A percentile compares a stretch with the other conserved stretches of the same genome.
phyloP scores from a whole-genome alignment of 2,888 invertebrate species.

The Horisme vitalbata region DNA sequence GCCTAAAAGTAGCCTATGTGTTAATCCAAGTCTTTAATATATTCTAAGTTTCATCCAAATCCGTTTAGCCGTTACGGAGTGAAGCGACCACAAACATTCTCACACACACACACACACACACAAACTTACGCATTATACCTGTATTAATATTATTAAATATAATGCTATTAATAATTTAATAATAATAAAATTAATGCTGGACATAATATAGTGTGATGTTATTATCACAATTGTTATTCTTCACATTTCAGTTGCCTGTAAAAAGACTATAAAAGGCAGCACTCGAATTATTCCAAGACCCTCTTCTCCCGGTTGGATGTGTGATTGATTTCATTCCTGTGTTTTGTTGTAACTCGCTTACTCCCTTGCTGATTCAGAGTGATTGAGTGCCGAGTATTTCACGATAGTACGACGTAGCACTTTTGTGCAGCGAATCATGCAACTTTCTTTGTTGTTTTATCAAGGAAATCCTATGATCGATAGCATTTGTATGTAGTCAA shows the following conservation, averaged over 20 bases:
- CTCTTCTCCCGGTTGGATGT: conserved; percentile 25
- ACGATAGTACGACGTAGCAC: conserved; percentile 11
- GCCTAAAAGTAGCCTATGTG: too few species aligned
- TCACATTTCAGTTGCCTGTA: not conserved
- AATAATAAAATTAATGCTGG: too few species aligned
- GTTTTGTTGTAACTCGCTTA: conserved; percentile 28
- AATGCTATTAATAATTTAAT: too few species aligned
- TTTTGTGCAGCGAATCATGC: conserved; percentile 22
- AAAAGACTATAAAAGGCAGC: conserved; percentile 1
- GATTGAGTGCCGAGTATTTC: conserved; percentile 21
- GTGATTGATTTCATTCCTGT: conserved; percentile 50
- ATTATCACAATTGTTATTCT: too few species aligned
- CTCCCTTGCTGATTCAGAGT: conserved; percentile 20
- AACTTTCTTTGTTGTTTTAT: conserved; percentile 16
- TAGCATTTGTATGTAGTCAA: conserved; percentile 8
- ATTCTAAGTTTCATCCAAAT: too few species aligned
- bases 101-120: too few species aligned
- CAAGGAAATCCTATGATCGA: conserved; percentile 17
- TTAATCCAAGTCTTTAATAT: too few species aligned
- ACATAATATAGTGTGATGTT: too few species aligned
- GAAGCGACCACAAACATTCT: too few species aligned
- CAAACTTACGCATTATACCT: too few species aligned
- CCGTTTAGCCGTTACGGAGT: too few species aligned
- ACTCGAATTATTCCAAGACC: conserved; percentile 24
- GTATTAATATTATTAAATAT: too few species aligned